Evolutionary conservation across 2,888 invertebrate genomes (phyloP), one percentile per base, ranked within the genome.

Genomic region (Hoplodrina ambigua): DNA sequence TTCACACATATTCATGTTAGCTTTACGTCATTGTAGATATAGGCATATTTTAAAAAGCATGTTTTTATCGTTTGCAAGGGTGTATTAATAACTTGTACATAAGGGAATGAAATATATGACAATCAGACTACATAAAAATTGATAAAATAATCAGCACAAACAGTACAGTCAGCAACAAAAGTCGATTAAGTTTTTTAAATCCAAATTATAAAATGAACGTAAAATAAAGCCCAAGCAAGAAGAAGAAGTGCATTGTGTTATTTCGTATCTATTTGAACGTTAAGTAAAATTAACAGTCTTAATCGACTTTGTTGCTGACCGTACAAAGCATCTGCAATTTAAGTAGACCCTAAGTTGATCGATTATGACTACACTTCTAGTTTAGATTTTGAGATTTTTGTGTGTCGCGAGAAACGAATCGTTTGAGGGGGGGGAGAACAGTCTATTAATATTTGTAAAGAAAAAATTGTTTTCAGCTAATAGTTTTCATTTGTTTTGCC

Each of bases 1-100:
- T 87, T 89, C 92, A 94, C 94, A 94, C 93, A 93, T 93, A 91
- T 91, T 88, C 92, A 92, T 91, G 86, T 92, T 93, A 92, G 91
- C 88, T 83, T 82, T 78, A 59, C 50, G 56, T 78, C 53, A 25
- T 66, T 66, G 74, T 77, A 76, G 71, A 63, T 80, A 65, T 72
- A 72, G 73, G 68, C 65, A 68, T 64, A 80, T 44, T 80, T 69
- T 55, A 59, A 66, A 25, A 58, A 49, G 88, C 88, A 88, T 89
- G 86, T 63, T 62, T 71, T 72, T 73, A 30, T 71, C 11, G n/a
- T 58, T 55, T 76, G 54, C 61, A 19, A 55, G 37, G 54, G 30
- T 50, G 25, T 77, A 44, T 58, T 58, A 62, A 44, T 61, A 19
- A 20, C 33, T 49, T 61, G 20, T 50, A 49, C 6, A 46, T 44